Conservation (phyloP, 2,888 invertebrate genomes). For the Teinopalpus imperialis region DNA sequence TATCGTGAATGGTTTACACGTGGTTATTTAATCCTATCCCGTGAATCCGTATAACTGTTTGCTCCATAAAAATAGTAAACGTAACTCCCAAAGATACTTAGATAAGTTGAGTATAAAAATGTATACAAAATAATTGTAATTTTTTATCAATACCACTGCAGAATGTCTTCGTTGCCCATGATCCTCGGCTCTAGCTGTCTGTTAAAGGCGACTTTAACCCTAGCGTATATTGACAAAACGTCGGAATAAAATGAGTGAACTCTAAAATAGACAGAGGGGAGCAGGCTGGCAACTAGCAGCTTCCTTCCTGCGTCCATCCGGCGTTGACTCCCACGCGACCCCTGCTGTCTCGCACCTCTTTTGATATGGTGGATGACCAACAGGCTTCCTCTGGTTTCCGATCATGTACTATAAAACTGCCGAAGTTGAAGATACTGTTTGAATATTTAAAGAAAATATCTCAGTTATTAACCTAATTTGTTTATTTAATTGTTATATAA, state of each 20-base stretch:
- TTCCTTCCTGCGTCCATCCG: slow-evolving; percentile 81
- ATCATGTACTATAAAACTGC: slow-evolving; percentile 5
- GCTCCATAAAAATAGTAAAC: no score
- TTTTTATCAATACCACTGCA: no score
- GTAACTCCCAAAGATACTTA: no score
- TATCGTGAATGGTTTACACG: no score
- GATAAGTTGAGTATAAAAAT: no score
- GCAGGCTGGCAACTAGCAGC: slow-evolving; percentile 75
- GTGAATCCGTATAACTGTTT: no score
- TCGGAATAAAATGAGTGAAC: slow-evolving; percentile 66
- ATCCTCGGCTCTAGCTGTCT: slow-evolving; percentile 12
- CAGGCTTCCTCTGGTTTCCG: slow-evolving; percentile 8
- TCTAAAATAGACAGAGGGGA: slow-evolving; percentile 80
- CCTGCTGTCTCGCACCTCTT: slow-evolving; percentile 32
- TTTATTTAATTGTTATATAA: no score
- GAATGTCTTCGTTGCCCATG: background rate
- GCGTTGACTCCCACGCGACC: slow-evolving; percentile 75
- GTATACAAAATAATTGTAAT: background rate
- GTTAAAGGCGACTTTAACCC: slow-evolving; percentile 26
- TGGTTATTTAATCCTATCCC: no score
- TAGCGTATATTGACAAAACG: slow-evolving; percentile 51
- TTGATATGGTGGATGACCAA: slow-evolving; percentile 39
- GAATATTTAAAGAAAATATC: no score
- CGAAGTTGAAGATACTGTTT: no score
- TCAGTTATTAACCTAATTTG: no score